Percentiles rank a stretch among this genome's conserved stretches.
Conservation (phyloP, 2,797 vertebrate genomes). For the Mormyrops attenuatus region DNA sequence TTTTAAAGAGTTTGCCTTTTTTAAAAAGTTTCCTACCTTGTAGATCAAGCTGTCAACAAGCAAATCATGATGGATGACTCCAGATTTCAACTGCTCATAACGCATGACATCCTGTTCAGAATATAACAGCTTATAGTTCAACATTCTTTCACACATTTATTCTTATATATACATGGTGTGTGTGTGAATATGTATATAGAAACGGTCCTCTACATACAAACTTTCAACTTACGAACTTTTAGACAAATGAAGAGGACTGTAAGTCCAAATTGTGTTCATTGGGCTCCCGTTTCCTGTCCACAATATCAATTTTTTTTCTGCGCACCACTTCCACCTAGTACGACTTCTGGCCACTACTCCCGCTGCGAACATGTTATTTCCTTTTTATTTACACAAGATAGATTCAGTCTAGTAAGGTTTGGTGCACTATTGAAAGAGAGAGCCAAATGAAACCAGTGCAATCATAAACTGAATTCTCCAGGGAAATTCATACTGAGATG, state of each 20-base stretch:
- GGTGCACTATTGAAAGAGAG: neutral
- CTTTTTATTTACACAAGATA: constrained; percentile 14
- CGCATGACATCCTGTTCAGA: constrained; percentile 81
- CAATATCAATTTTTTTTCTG: no score
- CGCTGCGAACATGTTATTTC: no score
- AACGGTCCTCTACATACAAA: no score
- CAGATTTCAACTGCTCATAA: constrained; percentile 94
- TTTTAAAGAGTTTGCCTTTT: neutral
- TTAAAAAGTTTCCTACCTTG: constrained; percentile 72
- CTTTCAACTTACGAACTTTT: no score
- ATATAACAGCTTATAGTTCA: neutral
- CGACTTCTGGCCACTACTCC: no score
- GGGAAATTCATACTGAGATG: constrained; percentile 33
- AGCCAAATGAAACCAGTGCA: neutral
- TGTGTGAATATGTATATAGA: no score
- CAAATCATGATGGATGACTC: constrained; percentile 89
- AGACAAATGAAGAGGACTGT: no score
- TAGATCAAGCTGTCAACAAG: constrained; percentile 96
- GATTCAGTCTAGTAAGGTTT: neutral
- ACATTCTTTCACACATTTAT: neutral
- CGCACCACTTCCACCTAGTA: no score
- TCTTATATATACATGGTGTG: neutral
- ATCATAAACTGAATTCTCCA: neutral
- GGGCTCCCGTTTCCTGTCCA: no score
- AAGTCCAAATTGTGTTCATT: no score